Base-by-base conservation (phyloP, 2,797 vertebrate species). In the Poecilia gillii region DNA sequence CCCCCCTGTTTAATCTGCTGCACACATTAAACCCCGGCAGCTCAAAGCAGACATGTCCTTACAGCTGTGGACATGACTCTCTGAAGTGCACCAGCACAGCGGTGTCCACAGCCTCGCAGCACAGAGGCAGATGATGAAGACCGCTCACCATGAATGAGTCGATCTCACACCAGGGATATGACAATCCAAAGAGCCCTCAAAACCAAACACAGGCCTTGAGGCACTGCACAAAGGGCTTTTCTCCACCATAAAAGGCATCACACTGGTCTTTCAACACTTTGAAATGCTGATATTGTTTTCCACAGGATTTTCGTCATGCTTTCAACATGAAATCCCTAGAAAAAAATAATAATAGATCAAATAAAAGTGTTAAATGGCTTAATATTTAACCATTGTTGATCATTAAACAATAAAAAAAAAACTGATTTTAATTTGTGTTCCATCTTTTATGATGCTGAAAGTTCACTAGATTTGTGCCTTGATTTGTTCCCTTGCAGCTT, bases 221-320 rank as follows among this genome's bases (percentile, higher is more conserved):
- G 84, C 59, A 25, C 66, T 41, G 74, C 89, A 94, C 92, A 92
- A 92, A 92, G 90, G 88, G 82, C 86, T 92, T 90, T 90, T 89
- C 85, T 84, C 81, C 81, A 84, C 84, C 87, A 89, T 91, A 90
- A 91, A 94, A 95, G 89, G 87, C 87, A 6, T 86, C 93, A 89
- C 87, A 91, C 90, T 90, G 94, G 76, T 74, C 84, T 84, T 87
- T 85, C 82, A 39, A 11, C 25, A 76, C 93, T 94, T 95, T 94
- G 93, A 95, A 94, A 94, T 91, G 90, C 91, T 92, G 90, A 94
- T 92, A 89, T 88, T 92, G 88, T 92, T 90, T 91, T 91, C 81
- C 75, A 68, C 81, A 59, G 81, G 81, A 82, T 86, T 93, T 90
- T 92, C 77, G 7, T 91, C 90, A 87, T 68, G 75, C 89, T 91